Evolutionary conservation across 1,140 invertebrate species (phyloP), one percentile per base, ranked within the genome.

Genomic region (Neodiprion virginianus): DNA sequence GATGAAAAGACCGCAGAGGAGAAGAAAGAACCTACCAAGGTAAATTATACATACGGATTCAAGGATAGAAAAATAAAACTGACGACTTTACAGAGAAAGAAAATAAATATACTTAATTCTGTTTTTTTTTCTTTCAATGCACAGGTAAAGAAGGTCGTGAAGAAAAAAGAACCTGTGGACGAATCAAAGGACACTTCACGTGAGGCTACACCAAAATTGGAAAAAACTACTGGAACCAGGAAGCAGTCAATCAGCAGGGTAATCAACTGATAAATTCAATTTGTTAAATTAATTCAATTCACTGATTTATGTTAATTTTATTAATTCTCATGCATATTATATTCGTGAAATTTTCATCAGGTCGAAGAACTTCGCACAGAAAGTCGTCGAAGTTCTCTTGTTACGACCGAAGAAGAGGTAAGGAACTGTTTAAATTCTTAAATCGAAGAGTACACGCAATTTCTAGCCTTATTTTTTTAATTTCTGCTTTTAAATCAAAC

Each of bases 371-470:
- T 88, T 8, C 83, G 81, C 75, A 79, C 84, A 10, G 87, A 88
- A 77, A 88, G 87, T 48, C 82, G 87, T 75, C 84, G 86, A 74
- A 88, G 86, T 75, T 88, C 87, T 40, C 21, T 88, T 17, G 79
- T 84, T 11, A 84, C 80, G 8, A 79, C 84, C 1, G 84, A 86
- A 65, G 85, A 79, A 80, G 83, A 83, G 83, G 87, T 88, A 82
- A 68, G 10, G 11, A 61, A 14, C 11, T 61, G n/a, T 8, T 17
- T 11, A 14, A 4, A 11, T 1, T n/a, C 8, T n/a, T 12, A 61
- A 12, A 61, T 61, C 11, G n/a, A 8, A 14, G n/a, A 61, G 53
- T 8, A 61, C 11, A 61, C 17, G 17, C 2, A 40, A 40, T 40
- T 40, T 40, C 28, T 40, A 0, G 2, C 5, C 28, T 5, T 3